These are phyloP conservation scores for Leptinotarsa haldemani DNA, from an alignment of 2,888 invertebrate species.

Conservation along the genomic window DNA sequence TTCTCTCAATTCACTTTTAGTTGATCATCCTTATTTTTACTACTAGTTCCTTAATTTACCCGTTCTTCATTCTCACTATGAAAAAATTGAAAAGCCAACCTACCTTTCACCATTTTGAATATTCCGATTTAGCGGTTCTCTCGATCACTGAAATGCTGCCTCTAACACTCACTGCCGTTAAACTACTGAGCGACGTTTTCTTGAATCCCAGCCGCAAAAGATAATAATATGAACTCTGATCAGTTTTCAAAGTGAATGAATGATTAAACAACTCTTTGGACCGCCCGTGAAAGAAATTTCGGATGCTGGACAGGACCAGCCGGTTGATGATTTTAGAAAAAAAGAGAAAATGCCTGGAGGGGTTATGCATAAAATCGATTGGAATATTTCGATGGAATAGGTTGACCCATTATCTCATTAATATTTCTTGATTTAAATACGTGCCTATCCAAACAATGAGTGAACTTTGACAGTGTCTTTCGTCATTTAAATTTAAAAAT, in stretches of 20 bases:
- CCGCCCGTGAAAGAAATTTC: background rate
- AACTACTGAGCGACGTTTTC: constrained; percentile 4
- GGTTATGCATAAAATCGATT: background rate
- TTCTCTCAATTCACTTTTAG: no score
- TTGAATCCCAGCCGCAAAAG: background rate
- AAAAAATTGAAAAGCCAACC: background rate
- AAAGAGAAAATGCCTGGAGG: background rate
- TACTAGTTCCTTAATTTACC: no score
- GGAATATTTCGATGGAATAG: background rate
- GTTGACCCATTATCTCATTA: background rate
- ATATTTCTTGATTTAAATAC: background rate
- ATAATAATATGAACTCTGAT: constrained; percentile 11
- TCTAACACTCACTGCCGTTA: background rate
- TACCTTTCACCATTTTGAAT: constrained; percentile 1
- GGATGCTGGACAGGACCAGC: background rate
- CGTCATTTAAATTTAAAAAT: constrained; percentile 5
- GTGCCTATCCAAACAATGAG: constrained; percentile 11
- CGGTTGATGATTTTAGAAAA: background rate
- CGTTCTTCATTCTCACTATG: no score
- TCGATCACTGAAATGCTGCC: background rate
- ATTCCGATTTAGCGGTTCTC: background rate
- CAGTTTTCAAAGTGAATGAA: background rate
- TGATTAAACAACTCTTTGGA: background rate
- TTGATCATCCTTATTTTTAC: no score
- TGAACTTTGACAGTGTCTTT: constrained; percentile 20